These are phyloP conservation scores for Arvicanthis niloticus DNA, from an alignment of 2,113 vertebrate genomes.

Conservation along the genomic window DNA sequence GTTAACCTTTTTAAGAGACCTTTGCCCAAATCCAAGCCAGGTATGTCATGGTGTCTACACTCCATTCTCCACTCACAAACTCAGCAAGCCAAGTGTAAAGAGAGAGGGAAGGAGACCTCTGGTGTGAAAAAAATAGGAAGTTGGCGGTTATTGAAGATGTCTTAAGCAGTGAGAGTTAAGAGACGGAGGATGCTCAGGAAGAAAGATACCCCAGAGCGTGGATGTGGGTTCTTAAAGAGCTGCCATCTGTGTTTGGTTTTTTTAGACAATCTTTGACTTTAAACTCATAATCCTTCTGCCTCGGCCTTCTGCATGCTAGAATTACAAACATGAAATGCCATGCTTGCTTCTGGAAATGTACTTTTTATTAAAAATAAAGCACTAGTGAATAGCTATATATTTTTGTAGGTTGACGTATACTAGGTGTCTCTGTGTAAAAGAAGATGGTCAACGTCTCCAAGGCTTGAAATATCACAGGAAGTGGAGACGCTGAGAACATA, in stretches of 20 bases:
- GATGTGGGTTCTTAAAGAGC: neutral
- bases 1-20: slow-evolving; percentile 94
- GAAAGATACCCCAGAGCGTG: neutral
- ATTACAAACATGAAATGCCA: neutral
- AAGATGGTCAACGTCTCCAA: neutral
- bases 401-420: slow-evolving; percentile 1
- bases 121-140: slow-evolving; percentile 8
- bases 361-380: neutral
- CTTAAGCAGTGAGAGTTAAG: neutral
- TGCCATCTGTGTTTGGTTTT: neutral
- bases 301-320: neutral
- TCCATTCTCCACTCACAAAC: slow-evolving; percentile 39
- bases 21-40: slow-evolving; percentile 92
- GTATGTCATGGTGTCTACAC: slow-evolving; percentile 80
- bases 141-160: too few relatives aligned
- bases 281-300: neutral
- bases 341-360: neutral
- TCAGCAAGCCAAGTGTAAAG: neutral
- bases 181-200: neutral
- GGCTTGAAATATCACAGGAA: neutral
- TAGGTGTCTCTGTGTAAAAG: slow-evolving; percentile 44
- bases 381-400: neutral
- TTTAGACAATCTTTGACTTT: neutral
- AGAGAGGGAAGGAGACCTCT: slow-evolving; percentile 18
- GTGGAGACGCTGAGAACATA: too few relatives aligned